Conservation (phyloP, 2,888 invertebrate species). For the Mythimna albipuncta region DNA sequence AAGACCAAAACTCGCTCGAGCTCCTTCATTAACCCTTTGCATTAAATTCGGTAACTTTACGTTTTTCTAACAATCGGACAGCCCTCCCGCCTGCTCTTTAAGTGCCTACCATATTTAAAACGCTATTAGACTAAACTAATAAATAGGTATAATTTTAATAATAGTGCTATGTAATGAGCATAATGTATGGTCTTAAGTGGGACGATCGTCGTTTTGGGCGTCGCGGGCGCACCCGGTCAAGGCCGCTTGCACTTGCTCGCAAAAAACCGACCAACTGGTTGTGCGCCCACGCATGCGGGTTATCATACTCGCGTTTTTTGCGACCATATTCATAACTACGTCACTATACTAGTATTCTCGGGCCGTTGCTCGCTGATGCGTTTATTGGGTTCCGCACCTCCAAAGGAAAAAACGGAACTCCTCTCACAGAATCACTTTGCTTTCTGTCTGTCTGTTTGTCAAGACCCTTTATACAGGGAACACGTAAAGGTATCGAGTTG, state of each 20-base stretch:
- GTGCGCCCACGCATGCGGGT: constrained; percentile 79
- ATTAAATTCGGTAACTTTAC: too few species aligned
- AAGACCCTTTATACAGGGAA: too few species aligned
- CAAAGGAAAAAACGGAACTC: too few species aligned
- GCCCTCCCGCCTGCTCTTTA: not conserved
- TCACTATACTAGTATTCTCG: constrained; percentile 53
- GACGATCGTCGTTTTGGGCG: constrained; percentile 78
- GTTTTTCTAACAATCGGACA: too few species aligned
- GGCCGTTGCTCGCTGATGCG: constrained; percentile 70
- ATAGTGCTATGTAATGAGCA: constrained; percentile 56
- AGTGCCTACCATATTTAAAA: constrained; percentile 34
- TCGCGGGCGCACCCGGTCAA: constrained; percentile 82
- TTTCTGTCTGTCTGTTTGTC: too few species aligned
- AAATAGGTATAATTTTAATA: constrained; percentile 54
- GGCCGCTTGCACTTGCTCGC: constrained; percentile 86
- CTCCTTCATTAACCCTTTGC: too few species aligned
- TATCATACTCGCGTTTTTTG: constrained; percentile 74
- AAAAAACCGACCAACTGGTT: constrained; percentile 86
- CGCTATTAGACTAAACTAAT: constrained; percentile 36
- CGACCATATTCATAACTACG: constrained; percentile 57
- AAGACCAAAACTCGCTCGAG: too few species aligned
- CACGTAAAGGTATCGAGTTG: too few species aligned
- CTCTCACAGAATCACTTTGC: too few species aligned
- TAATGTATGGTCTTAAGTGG: constrained; percentile 69
- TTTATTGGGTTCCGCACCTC: constrained; percentile 35